These are phyloP conservation scores for Peromyscus leucopus DNA, from an alignment of 2,113 vertebrate genomes.

Conservation along the genomic window DNA sequence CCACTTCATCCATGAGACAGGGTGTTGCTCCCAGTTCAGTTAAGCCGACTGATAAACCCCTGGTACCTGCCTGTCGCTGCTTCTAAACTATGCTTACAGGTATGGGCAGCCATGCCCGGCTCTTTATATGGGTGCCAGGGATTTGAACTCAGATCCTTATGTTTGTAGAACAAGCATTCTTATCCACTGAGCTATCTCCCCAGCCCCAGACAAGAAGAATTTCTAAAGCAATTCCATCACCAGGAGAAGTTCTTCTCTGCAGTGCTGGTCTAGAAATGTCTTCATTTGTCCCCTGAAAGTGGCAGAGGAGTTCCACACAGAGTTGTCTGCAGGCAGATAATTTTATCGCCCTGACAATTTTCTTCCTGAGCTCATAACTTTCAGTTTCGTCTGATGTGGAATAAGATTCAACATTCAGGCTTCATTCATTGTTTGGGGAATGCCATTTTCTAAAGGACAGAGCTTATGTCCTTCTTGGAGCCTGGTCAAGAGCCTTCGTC, in stretches of 20 bases:
- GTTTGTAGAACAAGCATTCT: background rate
- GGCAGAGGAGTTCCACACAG: background rate
- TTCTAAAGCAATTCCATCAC: background rate
- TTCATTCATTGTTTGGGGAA: conserved; percentile 36
- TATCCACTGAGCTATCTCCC: background rate
- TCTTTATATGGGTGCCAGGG: background rate
- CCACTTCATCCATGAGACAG: background rate
- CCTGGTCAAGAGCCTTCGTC: conserved; percentile 7
- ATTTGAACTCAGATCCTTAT: background rate
- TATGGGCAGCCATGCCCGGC: too few relatives aligned
- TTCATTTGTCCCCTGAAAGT: background rate
- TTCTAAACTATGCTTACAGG: background rate
- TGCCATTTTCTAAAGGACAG: conserved; percentile 65
- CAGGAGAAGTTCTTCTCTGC: background rate
- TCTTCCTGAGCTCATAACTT: background rate
- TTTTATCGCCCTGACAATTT: conserved; percentile 8
- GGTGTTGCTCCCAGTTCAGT: background rate
- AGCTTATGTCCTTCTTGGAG: conserved; percentile 8
- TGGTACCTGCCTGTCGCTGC: background rate
- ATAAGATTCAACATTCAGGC: background rate
- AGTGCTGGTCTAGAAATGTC: background rate
- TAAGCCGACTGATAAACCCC: background rate
- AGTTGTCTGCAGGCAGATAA: background rate
- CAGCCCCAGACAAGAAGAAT: background rate
- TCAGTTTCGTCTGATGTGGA: background rate